Percentiles rank a stretch among this genome's conserved stretches.
Conservation (phyloP, 2,888 invertebrate species). For the Tuberolachnus salignus region DNA sequence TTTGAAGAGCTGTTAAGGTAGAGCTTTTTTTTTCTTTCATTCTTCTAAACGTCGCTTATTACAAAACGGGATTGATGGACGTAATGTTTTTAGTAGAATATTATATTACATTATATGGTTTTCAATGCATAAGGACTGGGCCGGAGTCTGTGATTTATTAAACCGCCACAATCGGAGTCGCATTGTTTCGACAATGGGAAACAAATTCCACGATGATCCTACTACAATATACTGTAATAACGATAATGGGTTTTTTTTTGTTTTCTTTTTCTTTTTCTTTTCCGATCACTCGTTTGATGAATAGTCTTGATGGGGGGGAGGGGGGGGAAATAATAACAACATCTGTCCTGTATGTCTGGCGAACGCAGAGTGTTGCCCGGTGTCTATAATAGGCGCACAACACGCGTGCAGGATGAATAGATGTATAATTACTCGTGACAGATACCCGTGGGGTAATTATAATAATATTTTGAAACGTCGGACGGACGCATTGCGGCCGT, state of each 20-base stretch:
- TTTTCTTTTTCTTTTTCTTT: not conserved
- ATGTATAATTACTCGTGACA: not conserved
- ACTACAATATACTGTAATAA: not conserved
- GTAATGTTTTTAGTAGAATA: not conserved
- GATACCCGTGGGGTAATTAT: not conserved
- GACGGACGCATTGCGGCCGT: too few relatives aligned
- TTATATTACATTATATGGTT: not conserved
- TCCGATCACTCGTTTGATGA: not conserved
- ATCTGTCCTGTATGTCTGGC: not conserved
- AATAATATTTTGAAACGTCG: not conserved
- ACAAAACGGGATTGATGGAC: not conserved
- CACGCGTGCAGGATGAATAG: slow-evolving; percentile 8
- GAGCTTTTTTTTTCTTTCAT: too few relatives aligned
- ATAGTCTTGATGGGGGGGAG: not conserved
- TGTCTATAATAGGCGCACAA: not conserved
- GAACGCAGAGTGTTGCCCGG: too few relatives aligned
- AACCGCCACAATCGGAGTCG: not conserved
- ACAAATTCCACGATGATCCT: not conserved
- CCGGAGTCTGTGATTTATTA: not conserved
- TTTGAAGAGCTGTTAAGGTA: too few relatives aligned
- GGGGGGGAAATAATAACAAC: slow-evolving; percentile 6
- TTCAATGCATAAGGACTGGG: not conserved
- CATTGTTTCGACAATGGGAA: not conserved
- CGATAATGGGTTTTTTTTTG: not conserved
- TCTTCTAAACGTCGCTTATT: too few relatives aligned